Conservation (phyloP, 2,888 invertebrate species). For the Lasioglossum malachurum region DNA sequence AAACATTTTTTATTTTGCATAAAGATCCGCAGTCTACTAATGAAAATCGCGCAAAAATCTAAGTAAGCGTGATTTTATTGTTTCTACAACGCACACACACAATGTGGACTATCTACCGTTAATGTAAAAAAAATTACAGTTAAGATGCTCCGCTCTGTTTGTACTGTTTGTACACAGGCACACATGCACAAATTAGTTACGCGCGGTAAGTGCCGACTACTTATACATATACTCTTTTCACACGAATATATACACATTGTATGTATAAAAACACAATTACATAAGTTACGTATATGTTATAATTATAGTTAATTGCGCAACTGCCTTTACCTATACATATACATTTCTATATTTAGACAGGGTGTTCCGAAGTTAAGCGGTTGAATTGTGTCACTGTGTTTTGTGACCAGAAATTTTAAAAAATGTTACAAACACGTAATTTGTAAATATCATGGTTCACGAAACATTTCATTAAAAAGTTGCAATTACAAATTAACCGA, state of each 20-base stretch:
- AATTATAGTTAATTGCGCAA: slow-evolving; percentile 16
- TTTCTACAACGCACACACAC: too few relatives aligned
- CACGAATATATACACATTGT: neutral
- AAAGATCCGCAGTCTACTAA: too few relatives aligned
- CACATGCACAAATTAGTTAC: neutral
- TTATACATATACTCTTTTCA: neutral
- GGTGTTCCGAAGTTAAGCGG: slow-evolving; percentile 10
- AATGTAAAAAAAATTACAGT: neutral
- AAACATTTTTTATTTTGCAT: too few relatives aligned
- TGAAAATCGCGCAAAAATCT: neutral
- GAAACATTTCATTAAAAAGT: neutral
- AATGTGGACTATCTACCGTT: neutral
- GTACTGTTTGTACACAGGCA: neutral
- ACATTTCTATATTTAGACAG: slow-evolving; percentile 7
- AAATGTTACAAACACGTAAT: neutral
- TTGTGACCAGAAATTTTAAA: neutral
- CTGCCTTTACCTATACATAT: neutral
- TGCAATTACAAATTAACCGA: neutral
- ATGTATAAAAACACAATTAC: neutral
- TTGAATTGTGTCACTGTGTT: slow-evolving; percentile 5
- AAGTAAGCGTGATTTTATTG: neutral
- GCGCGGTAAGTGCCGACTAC: neutral
- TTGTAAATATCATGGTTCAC: neutral
- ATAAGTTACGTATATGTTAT: slow-evolving; percentile 15
- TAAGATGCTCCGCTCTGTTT: neutral